Percentiles rank a stretch among this genome's conserved stretches.
These are phyloP conservation scores for Macaria notata DNA, from an alignment of 2,888 invertebrate species.

Conservation along the genomic window DNA sequence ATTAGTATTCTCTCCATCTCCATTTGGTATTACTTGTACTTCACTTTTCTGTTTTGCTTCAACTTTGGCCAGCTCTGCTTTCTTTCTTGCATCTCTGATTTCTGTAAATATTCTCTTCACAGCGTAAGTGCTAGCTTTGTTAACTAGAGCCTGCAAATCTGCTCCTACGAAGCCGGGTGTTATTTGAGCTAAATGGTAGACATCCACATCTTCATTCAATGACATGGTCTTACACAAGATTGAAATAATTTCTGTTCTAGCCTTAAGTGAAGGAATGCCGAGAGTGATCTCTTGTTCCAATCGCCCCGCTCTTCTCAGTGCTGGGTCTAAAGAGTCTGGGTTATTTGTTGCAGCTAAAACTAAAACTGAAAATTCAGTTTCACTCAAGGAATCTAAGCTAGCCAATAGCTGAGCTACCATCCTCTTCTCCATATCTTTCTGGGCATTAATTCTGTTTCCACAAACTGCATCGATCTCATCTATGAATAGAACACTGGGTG, in stretches of 20 bases:
- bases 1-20: slow-evolving; percentile 60
- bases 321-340: slow-evolving; percentile 95
- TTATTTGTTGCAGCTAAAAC: slow-evolving; percentile 98
- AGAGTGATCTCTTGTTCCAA: slow-evolving; percentile 97
- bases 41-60: slow-evolving; percentile 41
- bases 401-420: slow-evolving; percentile 96
- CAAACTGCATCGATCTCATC: slow-evolving; percentile 99
- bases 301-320: slow-evolving; percentile 94
- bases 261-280: slow-evolving; percentile 94
- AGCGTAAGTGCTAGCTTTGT: slow-evolving; percentile 94
- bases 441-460: slow-evolving; percentile 93
- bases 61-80: slow-evolving; percentile 27
- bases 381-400: slow-evolving; percentile 90
- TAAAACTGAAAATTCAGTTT: slow-evolving; percentile 84
- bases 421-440: slow-evolving; percentile 97
- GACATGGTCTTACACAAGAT: slow-evolving; percentile 87
- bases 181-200: slow-evolving; percentile 87
- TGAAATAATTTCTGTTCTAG: slow-evolving; percentile 90
- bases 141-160: slow-evolving; percentile 92
- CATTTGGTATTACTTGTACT: slow-evolving; percentile 59
- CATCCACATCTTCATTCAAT: slow-evolving; percentile 87
- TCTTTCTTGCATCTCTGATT: slow-evolving; percentile 48
- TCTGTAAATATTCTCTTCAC: slow-evolving; percentile 84
- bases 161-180: slow-evolving; percentile 99
- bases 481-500: slow-evolving; percentile 94